Percentiles rank a stretch among this genome's conserved stretches.
phyloP scores from a whole-genome alignment of 2,888 invertebrate genomes.

The Taphrorychus bicolor region DNA sequence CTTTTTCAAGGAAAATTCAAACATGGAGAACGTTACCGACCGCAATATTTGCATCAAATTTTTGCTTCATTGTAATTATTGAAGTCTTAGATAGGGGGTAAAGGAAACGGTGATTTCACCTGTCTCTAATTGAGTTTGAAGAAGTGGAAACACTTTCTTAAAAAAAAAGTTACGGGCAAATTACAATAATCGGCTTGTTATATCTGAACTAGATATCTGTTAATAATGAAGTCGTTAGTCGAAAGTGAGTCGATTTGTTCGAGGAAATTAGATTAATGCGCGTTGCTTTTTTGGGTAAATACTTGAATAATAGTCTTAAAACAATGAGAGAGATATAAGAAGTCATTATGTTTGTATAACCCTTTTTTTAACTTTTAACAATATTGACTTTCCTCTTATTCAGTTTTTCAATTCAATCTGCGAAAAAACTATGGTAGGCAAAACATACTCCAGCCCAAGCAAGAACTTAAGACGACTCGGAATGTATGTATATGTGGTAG shows the following conservation, averaged over 20 bases:
- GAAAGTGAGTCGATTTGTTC: not conserved
- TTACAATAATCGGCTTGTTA: not conserved
- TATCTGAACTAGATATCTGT: constrained; percentile 1
- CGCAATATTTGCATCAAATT: no score
- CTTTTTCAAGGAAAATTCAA: not conserved
- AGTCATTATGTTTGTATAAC: no score
- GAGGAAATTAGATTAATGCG: not conserved
- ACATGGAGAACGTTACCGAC: not conserved
- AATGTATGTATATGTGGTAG: not conserved
- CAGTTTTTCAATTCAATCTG: not conserved
- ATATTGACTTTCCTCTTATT: no score
- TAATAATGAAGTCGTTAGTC: not conserved
- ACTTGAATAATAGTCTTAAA: not conserved
- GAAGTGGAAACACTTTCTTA: not conserved
- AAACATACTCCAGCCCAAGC: not conserved
- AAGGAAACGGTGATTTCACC: not conserved
- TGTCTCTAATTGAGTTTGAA: not conserved
- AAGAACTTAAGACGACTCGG: not conserved
- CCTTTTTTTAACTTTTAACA: no score
- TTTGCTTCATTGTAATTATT: no score
- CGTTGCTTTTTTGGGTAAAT: not conserved
- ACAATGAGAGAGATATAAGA: no score
- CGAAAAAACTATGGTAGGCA: not conserved
- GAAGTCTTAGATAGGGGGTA: not conserved
- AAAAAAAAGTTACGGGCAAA: not conserved